Evolutionary conservation across 1,140 invertebrate species (phyloP).

Genomic region (Oreohelix idahoensis): DNA sequence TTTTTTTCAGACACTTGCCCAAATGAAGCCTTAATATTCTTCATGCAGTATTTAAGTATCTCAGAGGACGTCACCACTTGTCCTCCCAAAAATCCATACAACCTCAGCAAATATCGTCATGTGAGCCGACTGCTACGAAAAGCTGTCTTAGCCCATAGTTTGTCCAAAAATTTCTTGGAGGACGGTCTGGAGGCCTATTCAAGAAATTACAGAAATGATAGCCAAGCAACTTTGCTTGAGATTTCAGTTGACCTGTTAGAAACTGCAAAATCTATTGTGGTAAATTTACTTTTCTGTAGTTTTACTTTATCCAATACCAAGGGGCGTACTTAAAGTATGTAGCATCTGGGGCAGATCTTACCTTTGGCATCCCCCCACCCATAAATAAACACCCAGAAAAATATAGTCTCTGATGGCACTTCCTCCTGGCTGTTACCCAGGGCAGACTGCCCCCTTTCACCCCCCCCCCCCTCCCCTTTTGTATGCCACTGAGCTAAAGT

Average conservation of each 20-base stretch:
- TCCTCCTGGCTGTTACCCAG: no score
- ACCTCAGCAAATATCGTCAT: constrained; percentile 2
- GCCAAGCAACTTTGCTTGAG: background rate
- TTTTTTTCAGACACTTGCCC: constrained; percentile 14
- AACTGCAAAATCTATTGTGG: constrained; percentile 16
- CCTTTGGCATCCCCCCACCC: no score
- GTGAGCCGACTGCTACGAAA: background rate
- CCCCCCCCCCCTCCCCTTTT: no score
- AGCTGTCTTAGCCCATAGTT: background rate
- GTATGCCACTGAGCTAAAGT: no score
- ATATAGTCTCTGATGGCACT: no score
- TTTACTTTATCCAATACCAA: no score
- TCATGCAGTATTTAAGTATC: background rate
- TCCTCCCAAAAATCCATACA: background rate
- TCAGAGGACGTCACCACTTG: background rate
- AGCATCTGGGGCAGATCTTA: no score
- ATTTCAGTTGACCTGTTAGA: constrained; percentile 7
- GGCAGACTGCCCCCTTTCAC: no score
- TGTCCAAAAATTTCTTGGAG: constrained; percentile 25
- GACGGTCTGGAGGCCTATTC: constrained; percentile 4
- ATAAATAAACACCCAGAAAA: no score
- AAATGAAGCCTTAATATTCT: constrained; percentile 1
- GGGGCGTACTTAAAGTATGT: no score
- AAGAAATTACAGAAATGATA: background rate
- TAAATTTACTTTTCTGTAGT: constrained; percentile 3